These are phyloP conservation scores for Eptatretus burgeri DNA, from an alignment of 2,113 vertebrate species.

Conservation along the genomic window DNA sequence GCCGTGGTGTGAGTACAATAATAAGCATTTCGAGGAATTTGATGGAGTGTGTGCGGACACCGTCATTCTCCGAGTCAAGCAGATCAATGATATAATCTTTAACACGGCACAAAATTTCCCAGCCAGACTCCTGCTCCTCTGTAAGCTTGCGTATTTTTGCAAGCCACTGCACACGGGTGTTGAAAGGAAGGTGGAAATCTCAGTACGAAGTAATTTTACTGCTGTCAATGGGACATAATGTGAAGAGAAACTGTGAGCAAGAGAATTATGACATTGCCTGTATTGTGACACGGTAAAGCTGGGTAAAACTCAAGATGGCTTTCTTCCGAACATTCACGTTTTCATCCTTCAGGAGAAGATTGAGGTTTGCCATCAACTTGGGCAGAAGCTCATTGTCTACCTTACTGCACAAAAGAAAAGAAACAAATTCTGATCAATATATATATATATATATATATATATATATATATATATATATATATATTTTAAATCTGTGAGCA, in stretches of 20 bases:
- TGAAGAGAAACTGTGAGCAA: neutral
- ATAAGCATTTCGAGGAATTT: slow-evolving; percentile 74
- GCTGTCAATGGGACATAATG: neutral
- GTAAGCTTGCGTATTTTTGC: slow-evolving; percentile 33
- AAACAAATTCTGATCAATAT: neutral
- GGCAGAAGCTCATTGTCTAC: slow-evolving; percentile 58
- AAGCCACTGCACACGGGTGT: slow-evolving; percentile 29
- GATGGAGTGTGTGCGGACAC: slow-evolving; percentile 66
- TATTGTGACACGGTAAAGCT: slow-evolving; percentile 59
- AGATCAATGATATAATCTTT: slow-evolving; percentile 41
- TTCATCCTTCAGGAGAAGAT: slow-evolving; percentile 60
- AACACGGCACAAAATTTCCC: slow-evolving; percentile 67
- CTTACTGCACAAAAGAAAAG: slow-evolving; percentile 25
- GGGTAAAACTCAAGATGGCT: slow-evolving; percentile 63
- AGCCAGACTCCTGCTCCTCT: slow-evolving; percentile 61
- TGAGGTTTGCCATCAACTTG: slow-evolving; percentile 54
- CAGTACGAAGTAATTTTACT: neutral
- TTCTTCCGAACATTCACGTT: slow-evolving; percentile 84
- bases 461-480: too few species aligned
- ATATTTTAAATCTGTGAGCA: too few species aligned
- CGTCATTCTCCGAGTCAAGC: slow-evolving; percentile 70
- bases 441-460: too few species aligned
- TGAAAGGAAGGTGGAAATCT: neutral
- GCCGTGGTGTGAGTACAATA: slow-evolving; percentile 41
- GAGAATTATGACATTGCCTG: slow-evolving; percentile 23